Conservation (phyloP, 2,113 vertebrate species). For the Bambusicola thoracicus region DNA sequence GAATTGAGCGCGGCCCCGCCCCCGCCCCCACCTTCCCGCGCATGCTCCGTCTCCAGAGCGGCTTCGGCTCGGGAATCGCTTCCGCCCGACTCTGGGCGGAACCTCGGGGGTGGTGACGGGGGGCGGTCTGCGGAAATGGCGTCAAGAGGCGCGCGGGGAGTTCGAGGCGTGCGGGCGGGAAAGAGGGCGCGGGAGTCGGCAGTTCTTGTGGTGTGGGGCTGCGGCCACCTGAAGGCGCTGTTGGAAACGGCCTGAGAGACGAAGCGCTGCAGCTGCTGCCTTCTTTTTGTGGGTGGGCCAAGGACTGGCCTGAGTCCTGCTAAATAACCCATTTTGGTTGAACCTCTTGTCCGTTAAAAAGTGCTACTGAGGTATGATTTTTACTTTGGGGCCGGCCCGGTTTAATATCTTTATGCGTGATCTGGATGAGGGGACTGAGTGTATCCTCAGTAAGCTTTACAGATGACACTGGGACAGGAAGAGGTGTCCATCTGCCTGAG, state of each 20-base stretch:
- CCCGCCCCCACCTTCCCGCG: not conserved
- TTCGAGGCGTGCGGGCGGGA: not conserved
- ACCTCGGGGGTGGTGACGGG: not conserved
- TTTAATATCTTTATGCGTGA: too few relatives aligned
- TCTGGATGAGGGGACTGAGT: too few relatives aligned
- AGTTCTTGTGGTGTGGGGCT: not conserved
- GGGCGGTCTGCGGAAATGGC: not conserved
- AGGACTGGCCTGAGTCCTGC: not conserved
- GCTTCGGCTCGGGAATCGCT: not conserved
- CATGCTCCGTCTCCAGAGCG: not conserved
- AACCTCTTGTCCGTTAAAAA: too few relatives aligned
- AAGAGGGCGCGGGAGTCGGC: too few relatives aligned
- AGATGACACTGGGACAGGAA: too few relatives aligned
- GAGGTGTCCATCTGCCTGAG: too few relatives aligned
- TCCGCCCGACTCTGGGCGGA: not conserved
- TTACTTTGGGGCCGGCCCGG: too few relatives aligned
- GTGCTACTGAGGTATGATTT: too few relatives aligned
- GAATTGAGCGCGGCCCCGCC: not conserved
- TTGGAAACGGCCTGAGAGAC: not conserved
- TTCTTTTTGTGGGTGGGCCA: not conserved
- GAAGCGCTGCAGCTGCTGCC: rapidly evolving
- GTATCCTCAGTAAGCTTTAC: too few relatives aligned
- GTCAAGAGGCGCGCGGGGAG: not conserved
- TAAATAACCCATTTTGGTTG: too few relatives aligned
- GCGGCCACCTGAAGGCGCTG: conserved; percentile 46